Percentiles rank a stretch among this genome's conserved stretches.
phyloP scores from a whole-genome alignment of 2,888 invertebrate species.

The Camponotus fellah region DNA sequence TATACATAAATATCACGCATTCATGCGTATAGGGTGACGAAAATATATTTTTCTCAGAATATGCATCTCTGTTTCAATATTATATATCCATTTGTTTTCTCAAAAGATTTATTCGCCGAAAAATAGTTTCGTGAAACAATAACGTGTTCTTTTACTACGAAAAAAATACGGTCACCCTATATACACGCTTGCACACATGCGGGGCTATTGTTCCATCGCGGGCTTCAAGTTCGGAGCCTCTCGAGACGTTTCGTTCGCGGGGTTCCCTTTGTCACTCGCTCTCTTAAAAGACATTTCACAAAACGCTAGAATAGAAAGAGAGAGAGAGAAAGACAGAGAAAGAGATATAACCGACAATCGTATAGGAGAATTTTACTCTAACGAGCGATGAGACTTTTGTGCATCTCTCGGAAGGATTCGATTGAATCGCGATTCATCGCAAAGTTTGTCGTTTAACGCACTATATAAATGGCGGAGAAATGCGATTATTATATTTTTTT shows the following conservation, averaged over 20 bases:
- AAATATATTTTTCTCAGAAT: neutral
- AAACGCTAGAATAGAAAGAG: conserved; percentile 43
- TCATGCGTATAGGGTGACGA: neutral
- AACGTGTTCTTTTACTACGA: neutral
- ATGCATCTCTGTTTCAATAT: neutral
- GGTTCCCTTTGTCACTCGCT: conserved; percentile 50
- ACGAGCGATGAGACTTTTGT: conserved; percentile 68
- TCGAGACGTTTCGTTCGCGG: conserved; percentile 54
- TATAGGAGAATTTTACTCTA: conserved; percentile 67
- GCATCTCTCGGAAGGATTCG: conserved; percentile 58
- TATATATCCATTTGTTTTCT: neutral
- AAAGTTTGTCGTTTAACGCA: conserved; percentile 30
- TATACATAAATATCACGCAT: conserved; percentile 5
- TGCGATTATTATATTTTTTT: conserved; percentile 23
- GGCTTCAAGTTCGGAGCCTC: conserved; percentile 49
- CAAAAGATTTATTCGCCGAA: neutral
- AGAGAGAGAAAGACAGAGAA: too few relatives aligned
- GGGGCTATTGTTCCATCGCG: conserved; percentile 60
- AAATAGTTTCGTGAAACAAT: neutral
- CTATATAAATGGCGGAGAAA: conserved; percentile 33
- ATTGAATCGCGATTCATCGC: conserved; percentile 45
- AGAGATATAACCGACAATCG: conserved; percentile 53
- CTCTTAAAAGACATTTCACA: conserved; percentile 53
- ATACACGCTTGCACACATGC: conserved; percentile 37
- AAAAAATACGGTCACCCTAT: conserved; percentile 30